A percentile compares a stretch with the other conserved stretches of the same genome.
phyloP scores from a whole-genome alignment of 2,888 invertebrate genomes.

The Noctua janthe region DNA sequence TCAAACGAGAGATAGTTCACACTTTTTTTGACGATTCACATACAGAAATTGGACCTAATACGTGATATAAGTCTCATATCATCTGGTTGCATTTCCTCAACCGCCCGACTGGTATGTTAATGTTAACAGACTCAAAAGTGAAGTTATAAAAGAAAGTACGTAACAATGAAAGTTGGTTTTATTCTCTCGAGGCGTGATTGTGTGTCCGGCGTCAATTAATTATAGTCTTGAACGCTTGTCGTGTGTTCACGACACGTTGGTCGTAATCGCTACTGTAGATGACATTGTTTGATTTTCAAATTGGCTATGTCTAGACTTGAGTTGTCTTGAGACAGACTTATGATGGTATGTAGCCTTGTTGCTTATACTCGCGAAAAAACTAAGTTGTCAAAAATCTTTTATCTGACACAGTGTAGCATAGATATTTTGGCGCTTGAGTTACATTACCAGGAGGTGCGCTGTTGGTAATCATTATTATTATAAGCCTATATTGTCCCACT shows the following conservation, averaged over 20 bases:
- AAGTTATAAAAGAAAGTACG: slow-evolving; percentile 39
- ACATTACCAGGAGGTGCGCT: too few relatives aligned
- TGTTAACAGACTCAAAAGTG: slow-evolving; percentile 24
- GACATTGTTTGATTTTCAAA: slow-evolving; percentile 13
- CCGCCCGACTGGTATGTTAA: background rate
- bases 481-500: too few relatives aligned
- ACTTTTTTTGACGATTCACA: background rate
- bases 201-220: slow-evolving; percentile 26
- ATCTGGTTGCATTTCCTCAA: background rate
- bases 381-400: too few relatives aligned
- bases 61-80: background rate
- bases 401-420: too few relatives aligned
- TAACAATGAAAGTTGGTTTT: slow-evolving; percentile 31
- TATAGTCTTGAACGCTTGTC: slow-evolving; percentile 18
- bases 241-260: slow-evolving; percentile 24
- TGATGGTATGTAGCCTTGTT: too few relatives aligned
- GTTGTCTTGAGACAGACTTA: background rate
- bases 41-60: background rate
- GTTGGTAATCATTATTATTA: too few relatives aligned
- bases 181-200: slow-evolving; percentile 31
- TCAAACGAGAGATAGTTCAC: too few relatives aligned
- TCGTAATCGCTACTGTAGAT: slow-evolving; percentile 3
- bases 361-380: too few relatives aligned
- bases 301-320: background rate
- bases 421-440: too few relatives aligned